Base-by-base conservation (phyloP, 2,888 invertebrate genomes). In the Hedya salicella region DNA sequence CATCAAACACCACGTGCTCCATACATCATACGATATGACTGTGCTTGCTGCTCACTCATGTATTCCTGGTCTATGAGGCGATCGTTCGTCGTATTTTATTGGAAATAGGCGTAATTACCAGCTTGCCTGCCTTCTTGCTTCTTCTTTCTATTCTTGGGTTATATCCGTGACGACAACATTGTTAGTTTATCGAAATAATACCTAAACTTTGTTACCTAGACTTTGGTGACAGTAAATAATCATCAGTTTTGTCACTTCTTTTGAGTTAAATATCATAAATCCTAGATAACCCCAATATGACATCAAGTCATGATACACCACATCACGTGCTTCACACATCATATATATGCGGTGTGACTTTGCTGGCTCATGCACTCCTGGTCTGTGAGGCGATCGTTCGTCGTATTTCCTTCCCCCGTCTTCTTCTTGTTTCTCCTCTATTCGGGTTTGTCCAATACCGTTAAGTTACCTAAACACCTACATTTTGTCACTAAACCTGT, bases 261-360 rank as follows among this genome's bases (percentile, higher is more conserved):
- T n/a, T n/a, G n/a, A n/a, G n/a, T n/a, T n/a, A n/a, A n/a, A n/a
- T n/a, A n/a, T n/a, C n/a, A n/a, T n/a, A n/a, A n/a, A n/a, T n/a
- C 91, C 91, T 90, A 90, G 91, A 92, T 91, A 91, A 91, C 91
- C 80, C 83, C 81, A 86, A 88, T 89, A 91, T 90, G n/a, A n/a
- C n/a, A n/a, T n/a, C n/a, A n/a, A n/a, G n/a, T n/a, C n/a, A n/a
- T 89, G 90, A 90, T 91, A 91, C 89, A 89, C 90, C 90, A 87
- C 88, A 85, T 85, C 89, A 86, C 88, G 84, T 84, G 82, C 78
- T 70, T 75, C 73, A 67, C 73, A 75, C 78, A 77, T 77, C 78
- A 73, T 52, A 48, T n/a, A n/a, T n/a, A n/a, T n/a, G n/a, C n/a
- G n/a, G n/a, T 36, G 21, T 66, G 53, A 54, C 53, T 52, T 4